Percentiles rank a stretch among this genome's conserved stretches.
Evolutionary conservation across 2,888 invertebrate genomes (phyloP).

Genomic region (Lacanobia wlatinum): DNA sequence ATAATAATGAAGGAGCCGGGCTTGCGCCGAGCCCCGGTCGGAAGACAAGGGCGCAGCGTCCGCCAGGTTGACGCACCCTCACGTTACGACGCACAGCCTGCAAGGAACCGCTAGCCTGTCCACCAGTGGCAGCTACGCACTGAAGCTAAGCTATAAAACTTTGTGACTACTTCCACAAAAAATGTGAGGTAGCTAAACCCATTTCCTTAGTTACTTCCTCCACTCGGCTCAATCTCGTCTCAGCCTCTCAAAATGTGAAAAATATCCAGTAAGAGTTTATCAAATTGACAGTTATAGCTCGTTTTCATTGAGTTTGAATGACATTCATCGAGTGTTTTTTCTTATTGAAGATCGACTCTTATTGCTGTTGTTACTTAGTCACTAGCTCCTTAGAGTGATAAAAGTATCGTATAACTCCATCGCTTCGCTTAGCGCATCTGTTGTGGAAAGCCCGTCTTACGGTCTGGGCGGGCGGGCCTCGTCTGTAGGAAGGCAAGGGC

Average conservation of each 20-base stretch:
- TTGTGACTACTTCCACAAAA: no score
- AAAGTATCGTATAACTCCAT: background rate
- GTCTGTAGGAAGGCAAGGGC: slow-evolving; percentile 63
- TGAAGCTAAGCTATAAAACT: background rate
- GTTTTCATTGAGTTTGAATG: no score
- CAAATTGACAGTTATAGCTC: no score
- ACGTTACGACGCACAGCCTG: slow-evolving; percentile 51
- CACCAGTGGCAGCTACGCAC: background rate
- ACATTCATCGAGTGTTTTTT: no score
- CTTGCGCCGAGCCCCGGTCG: slow-evolving; percentile 49
- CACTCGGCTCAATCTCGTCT: no score
- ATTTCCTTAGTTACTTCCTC: no score
- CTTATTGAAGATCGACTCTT: background rate
- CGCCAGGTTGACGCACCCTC: slow-evolving; percentile 46
- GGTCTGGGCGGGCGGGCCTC: slow-evolving; percentile 47
- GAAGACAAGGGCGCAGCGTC: slow-evolving; percentile 60
- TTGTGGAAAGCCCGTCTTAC: slow-evolving; percentile 2
- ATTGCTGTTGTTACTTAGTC: background rate
- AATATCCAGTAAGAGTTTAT: no score
- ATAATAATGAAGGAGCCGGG: slow-evolving; percentile 1
- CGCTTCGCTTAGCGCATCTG: slow-evolving; percentile 13
- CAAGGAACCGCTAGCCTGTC: slow-evolving; percentile 28
- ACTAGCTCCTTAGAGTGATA: background rate
- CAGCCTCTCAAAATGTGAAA: no score
- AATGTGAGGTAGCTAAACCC: no score